These are phyloP conservation scores for Amaurobius ferox DNA, from an alignment of 2,888 invertebrate species.

Conservation along the genomic window DNA sequence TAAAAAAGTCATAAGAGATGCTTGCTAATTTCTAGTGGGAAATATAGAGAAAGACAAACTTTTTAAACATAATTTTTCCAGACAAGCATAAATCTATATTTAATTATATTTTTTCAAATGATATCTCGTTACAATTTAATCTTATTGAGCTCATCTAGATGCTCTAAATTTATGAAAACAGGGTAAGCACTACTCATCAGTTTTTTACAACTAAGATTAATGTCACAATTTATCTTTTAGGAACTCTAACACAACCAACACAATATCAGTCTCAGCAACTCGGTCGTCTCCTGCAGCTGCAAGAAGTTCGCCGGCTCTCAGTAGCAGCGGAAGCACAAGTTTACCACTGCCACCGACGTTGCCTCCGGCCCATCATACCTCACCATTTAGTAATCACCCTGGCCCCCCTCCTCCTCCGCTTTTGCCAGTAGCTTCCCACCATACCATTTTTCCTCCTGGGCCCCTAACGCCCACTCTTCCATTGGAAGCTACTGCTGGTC, in stretches of 20 bases:
- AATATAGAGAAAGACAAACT: too few species aligned
- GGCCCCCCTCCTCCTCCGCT: conserved; percentile 63
- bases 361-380: conserved; percentile 69
- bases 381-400: conserved; percentile 42
- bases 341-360: conserved; percentile 60
- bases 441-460: conserved; percentile 73
- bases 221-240: too few species aligned
- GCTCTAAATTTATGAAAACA: too few species aligned
- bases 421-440: conserved; percentile 56
- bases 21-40: too few species aligned
- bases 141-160: too few species aligned
- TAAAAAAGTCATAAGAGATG: too few species aligned
- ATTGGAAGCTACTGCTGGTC: conserved; percentile 70
- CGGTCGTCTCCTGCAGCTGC: conserved; percentile 51
- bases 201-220: too few species aligned
- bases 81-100: too few species aligned
- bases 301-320: conserved; percentile 32
- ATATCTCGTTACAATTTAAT: too few species aligned
- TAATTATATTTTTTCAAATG: too few species aligned
- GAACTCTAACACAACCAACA: conserved; percentile 48
- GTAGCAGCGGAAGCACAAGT: conserved; percentile 42
- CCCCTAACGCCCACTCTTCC: conserved; percentile 71
- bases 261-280: conserved; percentile 38
- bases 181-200: too few species aligned
- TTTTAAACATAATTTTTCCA: too few species aligned